Evolutionary conservation across 1,140 invertebrate species (phyloP).

Genomic region (Drosophila micromelanica): DNA sequence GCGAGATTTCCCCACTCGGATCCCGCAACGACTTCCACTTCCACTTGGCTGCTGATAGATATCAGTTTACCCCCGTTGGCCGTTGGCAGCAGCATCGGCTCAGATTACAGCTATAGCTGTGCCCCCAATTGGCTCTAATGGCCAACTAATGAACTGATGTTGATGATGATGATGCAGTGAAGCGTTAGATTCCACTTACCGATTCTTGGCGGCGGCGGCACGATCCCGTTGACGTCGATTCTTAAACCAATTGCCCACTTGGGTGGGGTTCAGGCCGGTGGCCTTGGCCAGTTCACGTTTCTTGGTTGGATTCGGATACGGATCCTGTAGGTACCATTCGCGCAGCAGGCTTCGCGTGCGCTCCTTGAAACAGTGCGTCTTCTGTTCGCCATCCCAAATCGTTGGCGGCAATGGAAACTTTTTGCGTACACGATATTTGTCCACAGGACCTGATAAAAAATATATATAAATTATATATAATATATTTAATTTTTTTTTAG

Average conservation of each 20-base stretch:
- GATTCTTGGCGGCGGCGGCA: conserved; percentile 99
- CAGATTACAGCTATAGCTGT: conserved; percentile 43
- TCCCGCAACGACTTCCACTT: conserved; percentile 50
- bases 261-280: conserved; percentile 98
- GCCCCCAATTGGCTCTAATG: conserved; percentile 28
- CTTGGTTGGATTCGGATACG: conserved; percentile 99
- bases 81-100: conserved; percentile 33
- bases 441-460: conserved; percentile 96
- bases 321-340: conserved; percentile 99
- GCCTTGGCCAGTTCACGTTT: conserved; percentile 98
- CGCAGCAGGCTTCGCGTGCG: conserved; percentile 96
- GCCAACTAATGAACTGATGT: conserved; percentile 48
- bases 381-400: conserved; percentile 99
- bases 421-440: conserved; percentile 99
- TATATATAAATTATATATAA: neutral
- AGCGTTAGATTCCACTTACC: conserved; percentile 87
- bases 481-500: too few relatives aligned
- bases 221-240: conserved; percentile 98
- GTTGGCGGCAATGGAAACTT: conserved; percentile 99
- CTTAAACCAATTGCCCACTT: conserved; percentile 99
- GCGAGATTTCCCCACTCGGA: too few relatives aligned
- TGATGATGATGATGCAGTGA: conserved; percentile 29
- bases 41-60: conserved; percentile 52
- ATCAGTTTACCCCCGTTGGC: conserved; percentile 65
- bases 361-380: conserved; percentile 99